These are phyloP conservation scores for Eristalis pertinax DNA, from an alignment of 2,888 invertebrate species.

Conservation along the genomic window DNA sequence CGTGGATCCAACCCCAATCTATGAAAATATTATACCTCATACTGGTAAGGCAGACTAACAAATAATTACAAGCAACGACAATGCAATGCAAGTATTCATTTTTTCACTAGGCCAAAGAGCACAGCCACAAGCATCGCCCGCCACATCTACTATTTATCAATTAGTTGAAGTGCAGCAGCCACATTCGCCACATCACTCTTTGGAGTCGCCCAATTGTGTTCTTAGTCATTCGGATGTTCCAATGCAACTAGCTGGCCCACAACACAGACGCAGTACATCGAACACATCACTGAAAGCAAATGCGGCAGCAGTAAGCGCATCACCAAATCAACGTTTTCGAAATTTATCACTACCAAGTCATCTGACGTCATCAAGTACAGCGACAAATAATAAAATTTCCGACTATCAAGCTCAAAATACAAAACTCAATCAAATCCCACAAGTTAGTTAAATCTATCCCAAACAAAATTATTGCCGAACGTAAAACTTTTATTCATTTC, in stretches of 20 bases:
- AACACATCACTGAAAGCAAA: slow-evolving; percentile 75
- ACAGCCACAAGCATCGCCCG: slow-evolving; percentile 81
- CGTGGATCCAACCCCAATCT: slow-evolving; percentile 84
- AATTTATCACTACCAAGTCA: slow-evolving; percentile 80
- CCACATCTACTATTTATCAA: slow-evolving; percentile 80
- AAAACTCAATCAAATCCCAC: slow-evolving; percentile 63
- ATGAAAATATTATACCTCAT: slow-evolving; percentile 85
- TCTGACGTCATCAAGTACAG: slow-evolving; percentile 72
- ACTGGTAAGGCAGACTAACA: slow-evolving; percentile 75
- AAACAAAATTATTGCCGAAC: not conserved
- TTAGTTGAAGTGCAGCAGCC: slow-evolving; percentile 76
- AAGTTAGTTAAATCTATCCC: slow-evolving; percentile 23
- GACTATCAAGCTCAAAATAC: slow-evolving; percentile 52
- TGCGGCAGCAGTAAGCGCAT: slow-evolving; percentile 58
- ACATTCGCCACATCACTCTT: slow-evolving; percentile 58
- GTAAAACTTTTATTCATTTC: not conserved
- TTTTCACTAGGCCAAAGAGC: slow-evolving; percentile 80
- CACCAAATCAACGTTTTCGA: slow-evolving; percentile 78
- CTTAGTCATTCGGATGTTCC: slow-evolving; percentile 73
- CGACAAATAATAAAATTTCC: slow-evolving; percentile 30
- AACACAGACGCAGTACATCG: slow-evolving; percentile 79
- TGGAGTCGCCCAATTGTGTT: slow-evolving; percentile 69
- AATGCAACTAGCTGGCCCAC: slow-evolving; percentile 76
- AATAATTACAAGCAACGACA: not conserved
- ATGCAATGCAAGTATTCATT: too few relatives aligned